phyloP scores from a whole-genome alignment of 2,888 invertebrate species.

The Latheticus oryzae region DNA sequence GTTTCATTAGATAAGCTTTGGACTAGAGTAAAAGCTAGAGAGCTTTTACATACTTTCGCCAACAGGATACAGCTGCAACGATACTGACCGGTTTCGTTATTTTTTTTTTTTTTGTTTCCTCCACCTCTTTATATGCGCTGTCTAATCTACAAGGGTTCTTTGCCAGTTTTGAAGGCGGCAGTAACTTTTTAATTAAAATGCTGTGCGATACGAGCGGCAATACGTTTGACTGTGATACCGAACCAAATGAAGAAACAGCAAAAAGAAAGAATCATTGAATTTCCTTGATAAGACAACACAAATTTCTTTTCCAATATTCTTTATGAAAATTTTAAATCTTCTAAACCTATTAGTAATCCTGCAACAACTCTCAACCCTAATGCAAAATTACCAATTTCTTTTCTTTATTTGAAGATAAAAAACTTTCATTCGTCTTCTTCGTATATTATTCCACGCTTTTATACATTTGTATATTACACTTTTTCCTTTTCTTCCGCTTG shows the following conservation, averaged over 20 bases:
- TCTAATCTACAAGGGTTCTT: conserved; percentile 8
- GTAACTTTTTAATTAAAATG: conserved; percentile 32
- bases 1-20: no score
- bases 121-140: not conserved
- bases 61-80: conserved; percentile 12
- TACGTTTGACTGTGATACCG: conserved; percentile 5
- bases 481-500: conserved; percentile 8
- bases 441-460: no score
- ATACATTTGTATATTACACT: conserved; percentile 8
- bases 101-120: conserved; percentile 3
- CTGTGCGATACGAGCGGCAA: conserved; percentile 14
- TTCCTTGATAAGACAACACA: conserved; percentile 1
- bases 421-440: no score
- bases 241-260: conserved; percentile 9
- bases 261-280: conserved; percentile 5
- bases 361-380: no score
- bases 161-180: conserved; percentile 15
- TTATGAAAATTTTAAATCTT: not conserved
- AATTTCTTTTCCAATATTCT: no score
- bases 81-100: conserved; percentile 2
- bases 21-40: conserved; percentile 3
- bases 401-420: no score
- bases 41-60: no score
- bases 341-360: not conserved
- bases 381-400: no score